Base-by-base conservation (phyloP, 2,888 invertebrate genomes). In the Osmoderma eremita region DNA sequence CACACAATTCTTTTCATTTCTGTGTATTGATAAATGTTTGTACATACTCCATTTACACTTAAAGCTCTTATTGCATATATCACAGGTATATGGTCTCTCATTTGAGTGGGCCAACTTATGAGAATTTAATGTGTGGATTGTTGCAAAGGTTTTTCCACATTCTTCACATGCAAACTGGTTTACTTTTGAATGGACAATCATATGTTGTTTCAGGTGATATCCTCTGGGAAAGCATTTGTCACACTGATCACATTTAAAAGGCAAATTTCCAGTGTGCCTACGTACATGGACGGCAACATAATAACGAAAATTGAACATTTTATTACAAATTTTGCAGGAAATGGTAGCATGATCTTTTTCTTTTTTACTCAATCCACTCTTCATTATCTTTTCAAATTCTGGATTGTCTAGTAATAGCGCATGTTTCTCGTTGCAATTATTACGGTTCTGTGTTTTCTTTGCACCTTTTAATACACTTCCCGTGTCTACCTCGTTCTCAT, bases 1-100 rank as follows among this genome's bases (percentile, higher is more conserved):
- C n/a, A 45, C 10, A 39, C 24, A 49, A n/a, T 24, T 13, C 22
- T 48, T 65, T 2, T 30, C 48, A 1, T 30, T 41, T 8, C 30
- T 24, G 22, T 65, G 65, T 8, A 13, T 65, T 22, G 24, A 36
- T 20, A 22, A 20, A 24, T 65, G 56, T 10, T 30, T 30, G 12
- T n/a, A 41, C 18, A 63, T 39, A 20, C 12, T 24, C 13, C 13
- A 13, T 39, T 36, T 18, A 6, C 30, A 17, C 51, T 36, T 49
- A 58, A 56, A 49, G 6, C 22, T 20, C 49, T 65, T 56, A 49
- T 65, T 50, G 24, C 65, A 65, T 15, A 45, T 10, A n/a, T 50
- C 20, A 22, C 65, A 65, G 12, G 36, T 48, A 30, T 49, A 50
- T 2, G 49, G 56, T 20, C 45, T 13, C 6, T 49, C 38, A 3